Base-by-base conservation (phyloP, 1,140 invertebrate genomes). In the Matsumurasca onukii region DNA sequence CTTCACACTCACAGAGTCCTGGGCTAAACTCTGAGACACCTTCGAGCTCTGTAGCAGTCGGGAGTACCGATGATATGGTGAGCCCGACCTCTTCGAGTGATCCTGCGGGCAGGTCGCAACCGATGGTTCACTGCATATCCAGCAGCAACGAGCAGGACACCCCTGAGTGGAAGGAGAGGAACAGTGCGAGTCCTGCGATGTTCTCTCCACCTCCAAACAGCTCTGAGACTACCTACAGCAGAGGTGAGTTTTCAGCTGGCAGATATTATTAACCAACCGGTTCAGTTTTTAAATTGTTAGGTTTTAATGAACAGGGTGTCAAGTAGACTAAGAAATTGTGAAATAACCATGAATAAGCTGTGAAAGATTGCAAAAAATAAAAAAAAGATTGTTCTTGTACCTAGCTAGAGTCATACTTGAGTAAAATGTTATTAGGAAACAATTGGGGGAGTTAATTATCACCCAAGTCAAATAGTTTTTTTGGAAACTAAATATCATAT, bases 51-150 rank as follows among this genome's bases (percentile, higher is more conserved):
- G 48, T 71, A 13, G 57, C 62, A 39, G 59, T 71, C 22, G 70
- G 68, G 12, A 66, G 70, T 59, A 72, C 71, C 62, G 63, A 74
- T 52, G 68, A 77, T 61, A 24, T 75, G 65, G 72, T 71, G 31
- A 67, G 72, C 27, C 75, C 72, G 15, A 73, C 75, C 17, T 72
- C 74, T 15, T 67, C 68, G 1, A 67, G 65, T 34, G 72, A 75
- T 48, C 67, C 69, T 13, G 52, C 67, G 9, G 67, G 64, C 29
- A 30, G 70, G 20, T 61, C 64, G 0, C 72, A 74, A 55, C 72
- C 73, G 1, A 91, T 91, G 89, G 91, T 93, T 22, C 91, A 93
- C 77, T 93, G 90, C 76, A 88, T 93, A 57, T 93, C 91, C 1
- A 92, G 90, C 75, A 92, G 90, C 75, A 76, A 71, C 31, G 73